A percentile compares a stretch with the other conserved stretches of the same genome.
These are phyloP conservation scores for Galerucella pusilla DNA, from an alignment of 2,888 invertebrate genomes.

Conservation along the genomic window DNA sequence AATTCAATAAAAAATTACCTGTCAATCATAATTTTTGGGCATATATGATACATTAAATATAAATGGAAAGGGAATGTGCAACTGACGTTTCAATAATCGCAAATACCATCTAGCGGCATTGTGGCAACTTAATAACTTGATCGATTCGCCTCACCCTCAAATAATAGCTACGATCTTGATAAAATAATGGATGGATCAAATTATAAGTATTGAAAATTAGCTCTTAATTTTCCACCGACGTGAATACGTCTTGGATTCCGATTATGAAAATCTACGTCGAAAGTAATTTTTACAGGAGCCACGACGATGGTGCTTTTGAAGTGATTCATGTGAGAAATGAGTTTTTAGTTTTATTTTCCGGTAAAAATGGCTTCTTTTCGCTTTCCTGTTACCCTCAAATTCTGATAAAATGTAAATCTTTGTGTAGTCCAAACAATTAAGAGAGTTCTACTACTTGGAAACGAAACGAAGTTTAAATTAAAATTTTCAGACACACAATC, in stretches of 20 bases:
- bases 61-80: slow-evolving; percentile 32
- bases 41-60: slow-evolving; percentile 38
- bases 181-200: slow-evolving; percentile 29
- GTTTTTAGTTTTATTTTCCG: slow-evolving; percentile 22
- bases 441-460: not conserved
- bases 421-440: not conserved
- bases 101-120: slow-evolving; percentile 22
- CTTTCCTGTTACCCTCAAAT: not conserved
- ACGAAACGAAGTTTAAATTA: not conserved
- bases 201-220: slow-evolving; percentile 34
- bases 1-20: slow-evolving; percentile 46
- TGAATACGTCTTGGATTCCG: slow-evolving; percentile 26
- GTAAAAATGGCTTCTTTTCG: slow-evolving; percentile 3
- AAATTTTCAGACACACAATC: not conserved
- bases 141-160: slow-evolving; percentile 28
- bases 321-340: slow-evolving; percentile 27
- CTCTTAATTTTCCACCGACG: slow-evolving; percentile 28
- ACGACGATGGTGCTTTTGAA: slow-evolving; percentile 2
- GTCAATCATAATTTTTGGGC: slow-evolving; percentile 44
- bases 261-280: slow-evolving; percentile 21
- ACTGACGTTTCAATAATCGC: slow-evolving; percentile 32
- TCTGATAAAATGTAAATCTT: not conserved
- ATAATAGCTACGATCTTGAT: slow-evolving; percentile 26
- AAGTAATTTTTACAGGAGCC: slow-evolving; percentile 17
- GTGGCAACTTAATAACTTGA: slow-evolving; percentile 31